phyloP scores from a whole-genome alignment of 2,113 vertebrate species.

The Aleadryas rufinucha region DNA sequence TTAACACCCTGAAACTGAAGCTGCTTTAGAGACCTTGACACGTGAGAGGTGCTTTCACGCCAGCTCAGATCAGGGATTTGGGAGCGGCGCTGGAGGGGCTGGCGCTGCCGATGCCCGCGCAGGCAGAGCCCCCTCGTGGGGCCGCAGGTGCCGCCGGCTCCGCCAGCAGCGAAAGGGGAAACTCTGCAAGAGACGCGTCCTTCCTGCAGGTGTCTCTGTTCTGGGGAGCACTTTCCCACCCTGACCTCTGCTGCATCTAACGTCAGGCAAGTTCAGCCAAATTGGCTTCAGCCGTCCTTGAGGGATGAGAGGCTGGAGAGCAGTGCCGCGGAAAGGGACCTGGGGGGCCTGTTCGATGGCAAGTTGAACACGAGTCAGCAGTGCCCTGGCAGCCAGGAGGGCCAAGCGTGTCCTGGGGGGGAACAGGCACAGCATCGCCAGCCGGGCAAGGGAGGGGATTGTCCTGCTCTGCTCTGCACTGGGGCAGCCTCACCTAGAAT shows the following conservation, averaged over 20 bases:
- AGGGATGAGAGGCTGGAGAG: not conserved
- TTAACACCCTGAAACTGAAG: not conserved
- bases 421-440: not conserved
- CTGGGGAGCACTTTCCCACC: not conserved
- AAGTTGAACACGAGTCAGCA: rapidly evolving
- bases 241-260: not conserved
- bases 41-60: rapidly evolving
- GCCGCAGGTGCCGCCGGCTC: not conserved
- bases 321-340: rapidly evolving
- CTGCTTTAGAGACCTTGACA: not conserved
- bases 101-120: not conserved
- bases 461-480: not conserved
- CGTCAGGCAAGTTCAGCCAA: not conserved
- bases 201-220: not conserved
- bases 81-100: not conserved
- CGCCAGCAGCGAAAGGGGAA: not conserved
- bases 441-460: not conserved
- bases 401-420: rapidly evolving
- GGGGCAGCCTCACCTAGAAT: rapidly evolving
- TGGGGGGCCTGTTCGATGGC: rapidly evolving
- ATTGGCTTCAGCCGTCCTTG: not conserved
- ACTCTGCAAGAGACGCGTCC: rapidly evolving
- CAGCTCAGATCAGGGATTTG: not conserved
- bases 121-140: slow-evolving; percentile 27
- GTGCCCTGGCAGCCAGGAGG: not conserved